phyloP scores from a whole-genome alignment of 2,797 vertebrate species.

The Sebastes kiyomatsui region DNA sequence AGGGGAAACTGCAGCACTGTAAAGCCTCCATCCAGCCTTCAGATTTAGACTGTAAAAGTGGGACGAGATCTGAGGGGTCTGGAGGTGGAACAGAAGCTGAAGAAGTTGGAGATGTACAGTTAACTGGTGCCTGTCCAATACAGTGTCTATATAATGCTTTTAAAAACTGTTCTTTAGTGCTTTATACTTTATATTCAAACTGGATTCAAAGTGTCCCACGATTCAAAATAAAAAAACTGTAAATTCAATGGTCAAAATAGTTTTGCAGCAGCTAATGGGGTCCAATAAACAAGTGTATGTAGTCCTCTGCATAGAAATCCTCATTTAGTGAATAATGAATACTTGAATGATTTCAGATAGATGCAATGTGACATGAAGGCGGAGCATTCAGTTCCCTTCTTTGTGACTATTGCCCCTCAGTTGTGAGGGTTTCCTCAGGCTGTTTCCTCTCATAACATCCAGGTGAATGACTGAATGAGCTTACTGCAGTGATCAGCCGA shows the following conservation, averaged over 20 bases:
- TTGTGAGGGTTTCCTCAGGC: neutral
- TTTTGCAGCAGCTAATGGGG: neutral
- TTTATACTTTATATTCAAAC: neutral
- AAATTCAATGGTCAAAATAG: neutral
- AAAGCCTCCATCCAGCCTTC: neutral
- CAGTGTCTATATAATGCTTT: neutral
- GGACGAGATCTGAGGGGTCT: too few species aligned
- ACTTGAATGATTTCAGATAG: neutral
- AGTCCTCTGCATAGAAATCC: neutral
- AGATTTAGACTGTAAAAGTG: neutral
- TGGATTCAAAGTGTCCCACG: neutral
- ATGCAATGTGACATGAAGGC: neutral
- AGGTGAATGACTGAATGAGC: neutral
- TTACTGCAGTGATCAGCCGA: neutral
- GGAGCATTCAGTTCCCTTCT: neutral
- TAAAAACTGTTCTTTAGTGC: neutral
- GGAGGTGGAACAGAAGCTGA: neutral
- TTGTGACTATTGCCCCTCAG: neutral
- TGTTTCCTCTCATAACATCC: neutral
- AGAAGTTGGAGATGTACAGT: neutral
- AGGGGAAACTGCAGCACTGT: neutral
- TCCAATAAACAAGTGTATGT: neutral
- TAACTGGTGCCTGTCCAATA: neutral
- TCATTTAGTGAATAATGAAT: neutral
- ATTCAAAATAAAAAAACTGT: neutral